Percentiles rank a stretch among this genome's conserved stretches.
Evolutionary conservation across 1,140 invertebrate genomes (phyloP).

Genomic region (Andrena cerasifolii): DNA sequence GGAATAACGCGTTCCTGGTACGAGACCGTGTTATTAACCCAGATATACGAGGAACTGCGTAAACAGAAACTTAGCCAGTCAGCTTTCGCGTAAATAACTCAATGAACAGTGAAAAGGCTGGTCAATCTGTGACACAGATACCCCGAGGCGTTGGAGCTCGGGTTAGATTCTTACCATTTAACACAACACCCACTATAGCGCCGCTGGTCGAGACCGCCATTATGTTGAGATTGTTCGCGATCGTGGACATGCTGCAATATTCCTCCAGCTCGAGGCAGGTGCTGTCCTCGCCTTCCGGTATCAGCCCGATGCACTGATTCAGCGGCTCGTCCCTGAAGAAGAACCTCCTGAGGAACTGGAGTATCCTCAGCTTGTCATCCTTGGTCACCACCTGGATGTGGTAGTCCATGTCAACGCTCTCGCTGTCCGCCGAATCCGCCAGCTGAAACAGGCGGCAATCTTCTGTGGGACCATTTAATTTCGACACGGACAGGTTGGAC

Average conservation of each 20-base stretch:
- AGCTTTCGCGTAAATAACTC: not conserved
- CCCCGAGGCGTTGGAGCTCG: too few relatives aligned
- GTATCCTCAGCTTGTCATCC: slow-evolving; percentile 82
- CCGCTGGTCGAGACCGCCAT: slow-evolving; percentile 85
- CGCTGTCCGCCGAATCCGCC: slow-evolving; percentile 67
- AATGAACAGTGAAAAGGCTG: slow-evolving; percentile 5
- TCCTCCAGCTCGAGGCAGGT: slow-evolving; percentile 86
- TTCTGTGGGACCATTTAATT: too few relatives aligned
- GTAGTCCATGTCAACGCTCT: slow-evolving; percentile 73
- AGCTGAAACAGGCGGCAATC: too few relatives aligned
- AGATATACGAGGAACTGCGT: slow-evolving; percentile 16
- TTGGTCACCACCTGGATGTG: slow-evolving; percentile 72
- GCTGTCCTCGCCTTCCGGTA: slow-evolving; percentile 84
- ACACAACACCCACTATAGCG: slow-evolving; percentile 84
- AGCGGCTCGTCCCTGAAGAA: slow-evolving; percentile 89
- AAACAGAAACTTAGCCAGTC: not conserved
- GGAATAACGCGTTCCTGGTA: slow-evolving; percentile 13
- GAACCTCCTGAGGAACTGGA: slow-evolving; percentile 84
- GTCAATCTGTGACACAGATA: not conserved
- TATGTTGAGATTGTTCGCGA: slow-evolving; percentile 85
- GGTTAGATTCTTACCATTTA: slow-evolving; percentile 76
- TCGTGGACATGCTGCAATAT: slow-evolving; percentile 83
- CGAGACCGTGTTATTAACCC: slow-evolving; percentile 23
- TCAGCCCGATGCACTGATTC: slow-evolving; percentile 85
- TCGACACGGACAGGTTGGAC: too few relatives aligned